Percentiles rank a stretch among this genome's conserved stretches.
These are phyloP conservation scores for Psilanteris sp. DNA, from an alignment of 1,140 invertebrate species.

Conservation along the genomic window DNA sequence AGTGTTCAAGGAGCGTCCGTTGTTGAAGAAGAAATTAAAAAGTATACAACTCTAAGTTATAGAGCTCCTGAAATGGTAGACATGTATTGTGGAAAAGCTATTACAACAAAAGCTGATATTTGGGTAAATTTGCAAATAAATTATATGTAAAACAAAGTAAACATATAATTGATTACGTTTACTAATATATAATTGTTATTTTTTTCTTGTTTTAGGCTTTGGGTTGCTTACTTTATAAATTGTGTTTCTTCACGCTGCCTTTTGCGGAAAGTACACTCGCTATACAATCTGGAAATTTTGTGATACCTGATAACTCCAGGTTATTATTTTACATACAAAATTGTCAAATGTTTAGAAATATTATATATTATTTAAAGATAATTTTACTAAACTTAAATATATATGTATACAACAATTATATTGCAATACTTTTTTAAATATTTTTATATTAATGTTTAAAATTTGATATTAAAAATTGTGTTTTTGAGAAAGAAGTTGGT, in stretches of 20 bases:
- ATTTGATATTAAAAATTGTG: too few relatives aligned
- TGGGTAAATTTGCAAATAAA: slow-evolving; percentile 89
- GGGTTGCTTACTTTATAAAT: slow-evolving; percentile 94
- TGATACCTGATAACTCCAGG: slow-evolving; percentile 90
- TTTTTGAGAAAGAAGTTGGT: too few relatives aligned
- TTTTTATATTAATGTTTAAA: too few relatives aligned
- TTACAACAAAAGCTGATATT: slow-evolving; percentile 95
- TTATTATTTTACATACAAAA: too few relatives aligned
- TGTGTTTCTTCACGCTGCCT: slow-evolving; percentile 95
- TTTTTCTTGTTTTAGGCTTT: slow-evolving; percentile 84
- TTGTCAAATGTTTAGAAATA: slow-evolving; percentile 9
- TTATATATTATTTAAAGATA: too few relatives aligned
- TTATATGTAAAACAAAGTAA: too few relatives aligned
- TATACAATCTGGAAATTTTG: slow-evolving; percentile 94
- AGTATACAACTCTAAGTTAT: slow-evolving; percentile 96
- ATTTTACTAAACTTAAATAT: too few relatives aligned
- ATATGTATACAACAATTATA: too few relatives aligned
- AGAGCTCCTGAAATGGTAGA: slow-evolving; percentile 98
- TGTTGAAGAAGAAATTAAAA: slow-evolving; percentile 95
- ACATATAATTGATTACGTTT: too few relatives aligned
- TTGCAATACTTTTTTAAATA: too few relatives aligned
- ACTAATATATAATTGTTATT: too few relatives aligned
- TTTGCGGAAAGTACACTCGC: slow-evolving; percentile 96
- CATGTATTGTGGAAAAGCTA: slow-evolving; percentile 91
- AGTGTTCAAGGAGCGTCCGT: slow-evolving; percentile 85